Evolutionary conservation across 2,113 vertebrate genomes (phyloP), one percentile per base, ranked within the genome.

Genomic region (Phodopus roborovskii): DNA sequence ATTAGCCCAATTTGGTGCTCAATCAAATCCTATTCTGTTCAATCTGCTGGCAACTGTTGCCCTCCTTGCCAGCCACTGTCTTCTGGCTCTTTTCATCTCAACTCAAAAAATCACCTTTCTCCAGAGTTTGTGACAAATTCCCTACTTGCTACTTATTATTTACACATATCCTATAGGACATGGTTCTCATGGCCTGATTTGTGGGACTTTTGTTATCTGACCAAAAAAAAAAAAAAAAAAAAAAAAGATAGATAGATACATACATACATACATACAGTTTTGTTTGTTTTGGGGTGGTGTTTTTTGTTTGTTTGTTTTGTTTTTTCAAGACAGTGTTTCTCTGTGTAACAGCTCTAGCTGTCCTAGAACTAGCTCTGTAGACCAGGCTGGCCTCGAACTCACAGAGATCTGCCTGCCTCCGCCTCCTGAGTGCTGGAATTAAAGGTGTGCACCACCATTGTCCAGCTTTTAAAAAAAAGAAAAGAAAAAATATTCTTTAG

Each of bases 1-100:
- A 97, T 79, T 81, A 95, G 73, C 58, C 82, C 87, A 94, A 96
- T 89, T 94, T 86, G 92, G 88, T 94, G 83, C 20, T 88, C 79
- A 93, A 85, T 92, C 90, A 96, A 94, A 93, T 93, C 15, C 79
- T 88, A 58, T 86, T 96, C 70, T 82, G 36, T 92, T 95, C 94
- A 64, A 82, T 94, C 19, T 95, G 71, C 85, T 93, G 87, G 84
- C 45, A 92, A 81, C 79, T 81, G 45, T 92, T 22, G 33, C 90
- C 71, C 64, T 91, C 36, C 53, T 95, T 92, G 77, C 96, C 87
- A 95, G 88, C 70, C 88, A 82, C 28, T 93, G 92, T 96, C 66
- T 88, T 93, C 60, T 95, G n/a, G 74, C 66, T 90, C 42, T 86
- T 95, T 39, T 66, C 84, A 88, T 33, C 42, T 96, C 60, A 68